Base-by-base conservation (phyloP, 1,140 invertebrate species). In the Periplaneta americana region DNA sequence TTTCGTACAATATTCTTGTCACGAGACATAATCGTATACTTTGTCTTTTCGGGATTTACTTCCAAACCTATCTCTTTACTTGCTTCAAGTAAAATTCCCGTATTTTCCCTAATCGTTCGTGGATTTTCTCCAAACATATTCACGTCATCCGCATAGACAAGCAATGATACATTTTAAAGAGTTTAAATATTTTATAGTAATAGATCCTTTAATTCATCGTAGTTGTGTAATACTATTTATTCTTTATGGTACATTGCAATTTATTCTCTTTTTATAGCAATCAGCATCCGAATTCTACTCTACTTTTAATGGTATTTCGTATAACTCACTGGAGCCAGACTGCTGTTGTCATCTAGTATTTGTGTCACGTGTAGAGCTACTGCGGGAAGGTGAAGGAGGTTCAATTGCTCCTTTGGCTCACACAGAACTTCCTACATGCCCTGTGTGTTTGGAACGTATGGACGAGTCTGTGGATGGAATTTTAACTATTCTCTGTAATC, bases 391-490 rank as follows among this genome's bases (percentile, higher is more conserved):
- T 66, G 91, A 92, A 84, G 92, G 92, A 75, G 91, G 92, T n/a
- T 88, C 91, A 34, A 83, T 89, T 31, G 93, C 95, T 0, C 91
- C 94, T 0, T 88, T 91, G n/a, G 93, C 94, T 1, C 94, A 98
- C 84, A 98, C 97, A 0, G 99, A 99, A 89, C 89, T 99, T 80
- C 98, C 98, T n/a, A 98, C 96, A 6, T 99, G 99, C 89, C 96
- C 98, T 11, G 97, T 99, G 28, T 99, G 98, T 87, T 87, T 98
- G 86, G 98, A 99, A 88, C 92, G 97, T 85, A 99, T 97, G 98
- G 98, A 99, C 89, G 98, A 99, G 89, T 97, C 96, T 83, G 96
- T 99, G 1, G 98, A 99, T 88, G 98, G 98, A 5, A 95, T 99
- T 83, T 90, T 99, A 80, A 99, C 98, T 9, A 98, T 99, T 85